Evolutionary conservation across 2,888 invertebrate genomes (phyloP), one percentile per base, ranked within the genome.

Genomic region (Drosophila gaucha): DNA sequence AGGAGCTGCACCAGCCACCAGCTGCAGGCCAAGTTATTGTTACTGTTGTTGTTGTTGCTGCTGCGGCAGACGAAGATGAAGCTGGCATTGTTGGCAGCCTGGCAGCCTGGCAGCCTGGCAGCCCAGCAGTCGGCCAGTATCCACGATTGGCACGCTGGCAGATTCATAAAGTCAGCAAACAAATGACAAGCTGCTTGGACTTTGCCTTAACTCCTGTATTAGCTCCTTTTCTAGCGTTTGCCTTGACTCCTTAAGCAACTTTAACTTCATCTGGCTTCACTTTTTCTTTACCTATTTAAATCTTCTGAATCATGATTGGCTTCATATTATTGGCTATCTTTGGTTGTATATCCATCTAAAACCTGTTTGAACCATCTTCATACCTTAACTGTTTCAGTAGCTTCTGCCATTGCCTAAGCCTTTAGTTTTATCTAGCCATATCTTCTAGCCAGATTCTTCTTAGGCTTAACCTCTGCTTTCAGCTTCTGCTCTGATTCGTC

Each of bases 81-180:
- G 86, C 79, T 87, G 82, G 69, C 79, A 72, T 65, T 66, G 62
- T 55, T 74, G 70, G 62, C 75, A 57, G 79, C 55, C 56, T 50
- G 52, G 46, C 56, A 70, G 64, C 47, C 46, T 28, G 70, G 49
- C 43, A 26, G 41, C 22, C 14, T 1, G 41, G 14, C n/a, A n/a
- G 24, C 6, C 31, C 2, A 28, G 9, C 56, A 44, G 54, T 28
- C 26, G 30, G 31, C 20, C 50, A 51, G 44, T 49, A 22, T 30
- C 35, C 39, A 55, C 14, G 28, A 38, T 30, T 43, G 47, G 47
- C 68, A 58, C 31, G 41, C 33, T 43, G 47, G 47, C 68, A 58
- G 65, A 75, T 82, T 67, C 83, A 82, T 87, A 82, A 82, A 87
- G 77, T 88, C 64, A 54, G 59, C 77, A 79, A 86, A 88, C 86